Conservation (phyloP, 2,797 vertebrate species). For the Malurus splendens region DNA sequence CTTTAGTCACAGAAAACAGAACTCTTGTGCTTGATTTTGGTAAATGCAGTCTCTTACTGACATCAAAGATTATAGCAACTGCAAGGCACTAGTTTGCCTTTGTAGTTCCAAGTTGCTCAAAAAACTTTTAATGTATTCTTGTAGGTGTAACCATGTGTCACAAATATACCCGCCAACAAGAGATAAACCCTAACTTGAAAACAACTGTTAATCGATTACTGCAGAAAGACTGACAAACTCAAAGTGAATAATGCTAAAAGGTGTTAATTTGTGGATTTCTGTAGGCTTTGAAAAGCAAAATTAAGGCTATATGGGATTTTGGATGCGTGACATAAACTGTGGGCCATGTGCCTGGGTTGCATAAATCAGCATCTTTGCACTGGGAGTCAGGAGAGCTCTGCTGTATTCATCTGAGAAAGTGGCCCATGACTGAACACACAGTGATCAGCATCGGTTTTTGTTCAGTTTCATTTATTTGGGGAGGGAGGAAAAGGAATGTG, state of each 20-base stretch:
- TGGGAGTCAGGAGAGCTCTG: neutral
- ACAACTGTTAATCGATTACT: conserved; percentile 55
- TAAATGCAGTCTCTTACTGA: conserved; percentile 49
- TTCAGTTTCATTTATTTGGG: neutral
- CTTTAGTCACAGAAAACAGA: conserved; percentile 39
- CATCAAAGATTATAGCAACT: conserved; percentile 52
- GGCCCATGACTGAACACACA: neutral
- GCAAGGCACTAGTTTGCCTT: conserved; percentile 37
- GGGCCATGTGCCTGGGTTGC: neutral
- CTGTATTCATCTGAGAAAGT: neutral
- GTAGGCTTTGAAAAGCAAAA: conserved; percentile 24
- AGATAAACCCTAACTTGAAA: conserved; percentile 48
- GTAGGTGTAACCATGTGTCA: conserved; percentile 56
- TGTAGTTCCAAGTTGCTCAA: conserved; percentile 48
- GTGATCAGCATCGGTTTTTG: neutral
- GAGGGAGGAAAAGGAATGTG: neutral
- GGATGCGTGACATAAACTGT: neutral
- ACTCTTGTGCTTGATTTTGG: conserved; percentile 43
- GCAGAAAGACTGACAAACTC: conserved; percentile 15
- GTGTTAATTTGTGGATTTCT: conserved; percentile 49
- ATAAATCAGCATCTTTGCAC: neutral
- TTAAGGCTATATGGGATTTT: neutral
- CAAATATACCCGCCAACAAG: conserved; percentile 41
- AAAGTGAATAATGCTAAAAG: conserved; percentile 1
- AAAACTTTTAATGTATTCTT: conserved; percentile 47